Evolutionary conservation across 2,113 vertebrate genomes (phyloP).

Genomic region (Desmodus rotundus): DNA sequence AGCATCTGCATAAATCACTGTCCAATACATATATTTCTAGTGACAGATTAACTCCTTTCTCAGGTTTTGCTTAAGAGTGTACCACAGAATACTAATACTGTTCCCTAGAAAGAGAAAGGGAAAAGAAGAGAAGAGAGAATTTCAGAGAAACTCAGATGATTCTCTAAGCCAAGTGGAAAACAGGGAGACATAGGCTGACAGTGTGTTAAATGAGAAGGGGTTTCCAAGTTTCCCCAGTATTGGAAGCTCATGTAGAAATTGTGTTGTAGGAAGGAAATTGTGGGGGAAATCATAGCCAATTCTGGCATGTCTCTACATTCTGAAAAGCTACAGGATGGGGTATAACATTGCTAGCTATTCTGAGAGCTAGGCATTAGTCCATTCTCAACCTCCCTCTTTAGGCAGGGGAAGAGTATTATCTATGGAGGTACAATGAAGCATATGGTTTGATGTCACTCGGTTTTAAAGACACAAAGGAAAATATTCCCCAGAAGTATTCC

Average conservation of each 20-base stretch:
- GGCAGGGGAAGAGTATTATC: not conserved
- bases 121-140: not conserved
- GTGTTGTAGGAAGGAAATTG: not conserved
- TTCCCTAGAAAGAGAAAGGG: conserved; percentile 10
- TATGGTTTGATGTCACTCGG: not conserved
- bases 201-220: not conserved
- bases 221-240: not conserved
- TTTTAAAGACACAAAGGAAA: conserved; percentile 53
- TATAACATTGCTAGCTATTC: not conserved
- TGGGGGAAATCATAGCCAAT: conserved; percentile 27
- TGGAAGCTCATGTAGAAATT: not conserved
- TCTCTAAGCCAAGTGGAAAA: conserved; percentile 36
- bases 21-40: conserved; percentile 78
- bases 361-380: not conserved
- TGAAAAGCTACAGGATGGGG: not conserved
- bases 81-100: conserved; percentile 78
- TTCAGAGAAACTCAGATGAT: conserved; percentile 2
- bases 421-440: conserved; percentile 9
- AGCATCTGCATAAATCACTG: conserved; percentile 83
- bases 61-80: conserved; percentile 78
- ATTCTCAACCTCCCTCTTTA: not conserved
- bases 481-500: conserved; percentile 22
- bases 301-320: not conserved
- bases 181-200: not conserved
- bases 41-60: conserved; percentile 83